phyloP scores from a whole-genome alignment of 2,113 vertebrate genomes.

The Danio rerio region DNA sequence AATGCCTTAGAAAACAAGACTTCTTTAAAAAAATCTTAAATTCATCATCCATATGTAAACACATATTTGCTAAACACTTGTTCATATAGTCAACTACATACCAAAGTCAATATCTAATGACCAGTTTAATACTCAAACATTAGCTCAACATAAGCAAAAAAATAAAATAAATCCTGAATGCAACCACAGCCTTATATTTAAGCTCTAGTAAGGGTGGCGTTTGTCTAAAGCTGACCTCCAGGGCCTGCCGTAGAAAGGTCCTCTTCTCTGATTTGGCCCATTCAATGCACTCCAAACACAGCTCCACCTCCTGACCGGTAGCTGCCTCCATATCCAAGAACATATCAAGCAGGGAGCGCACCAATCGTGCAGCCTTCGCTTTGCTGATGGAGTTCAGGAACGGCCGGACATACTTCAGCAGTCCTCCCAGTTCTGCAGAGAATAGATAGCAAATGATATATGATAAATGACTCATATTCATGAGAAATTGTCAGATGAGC shows the following conservation, averaged over 20 bases:
- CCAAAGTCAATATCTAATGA: neutral
- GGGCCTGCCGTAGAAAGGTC: slow-evolving; percentile 95
- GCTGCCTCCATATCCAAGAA: slow-evolving; percentile 99
- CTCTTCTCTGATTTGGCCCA: slow-evolving; percentile 98
- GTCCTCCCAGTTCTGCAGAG: slow-evolving; percentile 86
- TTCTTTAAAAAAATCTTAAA: too few relatives aligned
- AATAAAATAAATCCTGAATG: too few relatives aligned
- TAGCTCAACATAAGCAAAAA: neutral
- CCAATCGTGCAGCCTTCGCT: slow-evolving; percentile 91
- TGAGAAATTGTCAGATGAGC: neutral
- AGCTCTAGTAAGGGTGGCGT: neutral
- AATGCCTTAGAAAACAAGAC: too few relatives aligned
- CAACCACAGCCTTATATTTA: neutral
- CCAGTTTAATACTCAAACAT: neutral
- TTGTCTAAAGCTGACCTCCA: slow-evolving; percentile 82
- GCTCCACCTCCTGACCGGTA: slow-evolving; percentile 96
- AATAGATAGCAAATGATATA: neutral
- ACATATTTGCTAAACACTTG: too few relatives aligned
- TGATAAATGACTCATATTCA: neutral
- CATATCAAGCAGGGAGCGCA: slow-evolving; percentile 92
- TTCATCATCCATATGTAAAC: too few relatives aligned
- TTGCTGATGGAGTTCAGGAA: slow-evolving; percentile 90
- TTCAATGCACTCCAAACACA: slow-evolving; percentile 97
- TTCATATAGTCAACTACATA: neutral
- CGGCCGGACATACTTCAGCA: slow-evolving; percentile 90